Conservation (phyloP, 2,797 vertebrate species). For the Ataeniobius toweri region DNA sequence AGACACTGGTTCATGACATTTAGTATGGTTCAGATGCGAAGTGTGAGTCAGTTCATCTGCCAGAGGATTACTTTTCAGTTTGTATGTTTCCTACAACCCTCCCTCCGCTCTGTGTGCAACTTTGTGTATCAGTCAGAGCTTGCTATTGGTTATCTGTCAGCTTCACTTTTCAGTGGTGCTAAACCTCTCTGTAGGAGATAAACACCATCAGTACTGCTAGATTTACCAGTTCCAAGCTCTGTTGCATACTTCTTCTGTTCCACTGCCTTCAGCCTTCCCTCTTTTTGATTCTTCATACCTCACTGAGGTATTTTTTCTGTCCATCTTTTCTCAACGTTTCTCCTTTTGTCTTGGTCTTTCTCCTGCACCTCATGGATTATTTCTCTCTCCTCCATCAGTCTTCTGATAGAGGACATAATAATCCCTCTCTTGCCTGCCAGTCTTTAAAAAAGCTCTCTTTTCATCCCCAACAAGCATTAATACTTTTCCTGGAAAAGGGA, state of each 20-base stretch:
- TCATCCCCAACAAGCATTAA: conserved; percentile 32
- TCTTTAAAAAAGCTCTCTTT: conserved; percentile 17
- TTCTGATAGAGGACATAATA: conserved; percentile 32
- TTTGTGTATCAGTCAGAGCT: conserved; percentile 51
- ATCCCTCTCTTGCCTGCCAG: conserved; percentile 44
- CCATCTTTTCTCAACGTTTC: conserved; percentile 17
- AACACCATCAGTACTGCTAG: conserved; percentile 48
- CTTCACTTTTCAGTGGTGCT: conserved; percentile 38
- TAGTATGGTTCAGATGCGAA: background rate
- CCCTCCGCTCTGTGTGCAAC: conserved; percentile 9
- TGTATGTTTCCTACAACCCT: conserved; percentile 28
- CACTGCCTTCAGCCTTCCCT: conserved; percentile 4
- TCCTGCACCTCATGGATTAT: conserved; percentile 32
- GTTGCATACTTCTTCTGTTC: conserved; percentile 3
- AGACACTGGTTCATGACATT: background rate
- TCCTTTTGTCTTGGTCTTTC: conserved; percentile 15
- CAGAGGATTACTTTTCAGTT: conserved; percentile 15
- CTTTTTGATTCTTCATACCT: conserved; percentile 23
- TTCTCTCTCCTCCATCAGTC: conserved; percentile 36
- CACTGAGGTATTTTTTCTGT: conserved; percentile 4
- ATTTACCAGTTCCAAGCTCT: conserved; percentile 34
- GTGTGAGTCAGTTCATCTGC: conserved; percentile 10
- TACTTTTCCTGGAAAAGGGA: conserved; percentile 24
- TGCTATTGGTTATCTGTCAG: conserved; percentile 61
- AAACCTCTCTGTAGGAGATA: conserved; percentile 51